A percentile compares a stretch with the other conserved stretches of the same genome.
phyloP scores from a whole-genome alignment of 2,113 vertebrate species.

The Mastomys coucha region DNA sequence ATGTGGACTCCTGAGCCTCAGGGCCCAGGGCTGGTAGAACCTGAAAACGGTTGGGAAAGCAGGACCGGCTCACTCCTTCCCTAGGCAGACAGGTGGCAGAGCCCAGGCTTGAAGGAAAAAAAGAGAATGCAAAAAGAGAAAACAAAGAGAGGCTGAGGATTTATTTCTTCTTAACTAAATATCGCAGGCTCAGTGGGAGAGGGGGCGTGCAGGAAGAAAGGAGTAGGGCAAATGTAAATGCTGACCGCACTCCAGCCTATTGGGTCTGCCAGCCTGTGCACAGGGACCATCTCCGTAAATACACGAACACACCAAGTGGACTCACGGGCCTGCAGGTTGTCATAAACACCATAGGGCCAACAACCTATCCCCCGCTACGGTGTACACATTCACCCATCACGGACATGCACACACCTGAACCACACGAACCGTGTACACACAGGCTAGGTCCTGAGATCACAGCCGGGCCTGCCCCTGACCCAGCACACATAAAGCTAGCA shows the following conservation, averaged over 20 bases:
- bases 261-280: not conserved
- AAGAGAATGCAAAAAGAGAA: not conserved
- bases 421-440: not conserved
- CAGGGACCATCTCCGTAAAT: not conserved
- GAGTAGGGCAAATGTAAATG: not conserved
- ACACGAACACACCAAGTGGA: not conserved
- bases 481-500: not conserved
- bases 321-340: not conserved
- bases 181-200: not conserved
- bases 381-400: not conserved
- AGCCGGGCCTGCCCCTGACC: slow-evolving; percentile 57
- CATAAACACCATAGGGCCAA: not conserved
- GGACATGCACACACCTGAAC: not conserved
- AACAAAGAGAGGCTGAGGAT: not conserved
- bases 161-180: not conserved
- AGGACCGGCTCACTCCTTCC: not conserved
- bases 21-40: not conserved
- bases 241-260: fast-evolving
- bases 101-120: fast-evolving
- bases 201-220: not conserved
- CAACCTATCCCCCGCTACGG: not conserved
- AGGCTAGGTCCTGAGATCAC: not conserved
- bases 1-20: not conserved
- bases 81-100: not conserved
- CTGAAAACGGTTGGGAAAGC: fast-evolving